Percentiles rank a stretch among this genome's conserved stretches.
Evolutionary conservation across 2,113 vertebrate genomes (phyloP).

Genomic region (Coryphaenoides rupestris): DNA sequence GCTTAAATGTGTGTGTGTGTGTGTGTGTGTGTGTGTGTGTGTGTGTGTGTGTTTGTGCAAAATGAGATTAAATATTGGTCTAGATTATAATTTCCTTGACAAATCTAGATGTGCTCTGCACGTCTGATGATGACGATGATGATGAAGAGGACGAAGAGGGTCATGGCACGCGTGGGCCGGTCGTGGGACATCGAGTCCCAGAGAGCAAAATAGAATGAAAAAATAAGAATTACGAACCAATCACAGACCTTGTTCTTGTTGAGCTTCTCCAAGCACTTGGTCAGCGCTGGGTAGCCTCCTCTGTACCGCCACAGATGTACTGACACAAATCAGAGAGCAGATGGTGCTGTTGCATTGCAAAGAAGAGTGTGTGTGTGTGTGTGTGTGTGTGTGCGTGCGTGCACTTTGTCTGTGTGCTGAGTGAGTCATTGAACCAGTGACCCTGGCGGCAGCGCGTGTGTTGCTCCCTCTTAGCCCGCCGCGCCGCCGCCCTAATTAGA

Average conservation of each 20-base stretch:
- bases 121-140: no score
- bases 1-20: no score
- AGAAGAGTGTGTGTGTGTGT: background rate
- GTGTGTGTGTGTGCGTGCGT: background rate
- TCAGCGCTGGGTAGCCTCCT: slow-evolving; percentile 90
- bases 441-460: slow-evolving; percentile 39
- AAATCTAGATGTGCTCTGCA: no score
- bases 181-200: no score
- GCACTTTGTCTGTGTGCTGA: slow-evolving; percentile 9
- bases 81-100: no score
- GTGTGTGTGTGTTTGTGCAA: no score
- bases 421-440: slow-evolving; percentile 52
- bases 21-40: no score
- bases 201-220: no score
- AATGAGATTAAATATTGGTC: no score
- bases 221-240: background rate
- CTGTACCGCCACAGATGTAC: slow-evolving; percentile 95
- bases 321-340: slow-evolving; percentile 65
- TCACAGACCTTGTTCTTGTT: slow-evolving; percentile 80
- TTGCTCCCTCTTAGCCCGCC: slow-evolving; percentile 38
- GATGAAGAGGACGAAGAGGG: no score
- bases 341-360: slow-evolving; percentile 51
- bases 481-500: slow-evolving; percentile 60
- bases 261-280: slow-evolving; percentile 86
- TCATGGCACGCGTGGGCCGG: no score